Base-by-base conservation (phyloP, 2,113 vertebrate species). In the Ranitomeya imitator region DNA sequence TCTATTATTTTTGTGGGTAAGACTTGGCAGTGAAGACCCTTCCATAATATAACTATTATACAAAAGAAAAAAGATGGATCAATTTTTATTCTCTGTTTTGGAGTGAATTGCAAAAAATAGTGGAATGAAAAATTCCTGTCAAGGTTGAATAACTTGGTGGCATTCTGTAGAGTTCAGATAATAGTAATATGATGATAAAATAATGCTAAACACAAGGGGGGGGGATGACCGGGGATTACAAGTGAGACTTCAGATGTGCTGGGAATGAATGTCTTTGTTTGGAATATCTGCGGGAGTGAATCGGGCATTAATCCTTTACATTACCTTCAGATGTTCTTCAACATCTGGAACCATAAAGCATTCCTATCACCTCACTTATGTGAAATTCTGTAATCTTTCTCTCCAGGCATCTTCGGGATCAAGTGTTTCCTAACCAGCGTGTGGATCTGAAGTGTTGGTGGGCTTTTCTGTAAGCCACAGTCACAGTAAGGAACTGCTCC, bases 281-380 rank as follows among this genome's bases (percentile, higher is more conserved):
- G 15, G 37, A 13, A 74, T 45, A 74, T 74, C 31, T 74, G 4
- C 9, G 37, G 73, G 73, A 76, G 16, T 76, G 37, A 52, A 51
- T 18, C 16, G 16, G 73, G 2, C 73, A 60, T 60, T 80, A 80
- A 23, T 80, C 21, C 78, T 80, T 54, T 57, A 59, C 52, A 26
- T 31, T 80, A 80, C 21, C 7, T 26, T 80, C 78, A 80, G 23
- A 80, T 57, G 67, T 85, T 73, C 14, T n/a, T 59, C 12, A n/a
- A 76, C 84, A 85, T 77, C 54, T 73, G 71, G 55, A 85, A 76
- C 55, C 84, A 51, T 71, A 74, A 85, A 73, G 69, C 26, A 60
- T 85, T 85, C 23, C 54, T 45, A 85, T 76, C 71, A 61, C 57
- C 26, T 74, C 16, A 31, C 16, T 21, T 31, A 85, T 69, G 67